Evolutionary conservation across 1,140 invertebrate genomes (phyloP), one percentile per base, ranked within the genome.

Genomic region (Meloidogyne floridensis): DNA sequence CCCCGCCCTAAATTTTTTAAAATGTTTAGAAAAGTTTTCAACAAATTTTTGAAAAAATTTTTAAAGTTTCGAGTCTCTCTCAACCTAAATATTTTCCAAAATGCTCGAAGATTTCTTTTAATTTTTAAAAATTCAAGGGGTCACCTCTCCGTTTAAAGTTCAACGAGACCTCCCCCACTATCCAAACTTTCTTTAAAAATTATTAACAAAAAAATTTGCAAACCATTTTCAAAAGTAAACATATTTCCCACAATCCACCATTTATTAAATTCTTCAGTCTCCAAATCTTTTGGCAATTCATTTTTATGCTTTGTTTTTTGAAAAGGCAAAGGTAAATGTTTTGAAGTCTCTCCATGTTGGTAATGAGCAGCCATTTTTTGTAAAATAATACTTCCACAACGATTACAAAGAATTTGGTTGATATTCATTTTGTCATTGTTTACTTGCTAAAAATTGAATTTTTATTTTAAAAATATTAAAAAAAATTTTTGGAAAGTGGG

Each of bases 231-330:
- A 72, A 83, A 83, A n/a, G 72, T 69, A 65, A 83, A 83, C 82
- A 83, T 83, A 65, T 83, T 65, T 15, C 43, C 69, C 15, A 83
- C 83, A 20, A 70, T 72, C 82, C 82, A 83, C 82, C 82, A 83
- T 42, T 70, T 56, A 15, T 11, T 42, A 20, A 70, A 53, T 51
- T 80, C 65, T 80, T 73, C 77, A 47, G 78, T 73, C 56, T 82
- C 72, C 18, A 82, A 59, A 43, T 71, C 18, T n/a, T 59, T 15
- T n/a, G 70, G 11, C 15, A 65, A 43, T 65, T n/a, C 72, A 43
- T 70, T 32, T 32, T 32, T 65, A 65, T 73, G 65, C 56, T 82
- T 81, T 42, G 53, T 8, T 54, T 80, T 80, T 15, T 83, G 82
- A 18, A 74, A 83, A n/a, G 75, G 54, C 18, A 83, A 73, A 20